Evolutionary conservation across 2,888 invertebrate genomes (phyloP).

Genomic region (Netelia virgata): DNA sequence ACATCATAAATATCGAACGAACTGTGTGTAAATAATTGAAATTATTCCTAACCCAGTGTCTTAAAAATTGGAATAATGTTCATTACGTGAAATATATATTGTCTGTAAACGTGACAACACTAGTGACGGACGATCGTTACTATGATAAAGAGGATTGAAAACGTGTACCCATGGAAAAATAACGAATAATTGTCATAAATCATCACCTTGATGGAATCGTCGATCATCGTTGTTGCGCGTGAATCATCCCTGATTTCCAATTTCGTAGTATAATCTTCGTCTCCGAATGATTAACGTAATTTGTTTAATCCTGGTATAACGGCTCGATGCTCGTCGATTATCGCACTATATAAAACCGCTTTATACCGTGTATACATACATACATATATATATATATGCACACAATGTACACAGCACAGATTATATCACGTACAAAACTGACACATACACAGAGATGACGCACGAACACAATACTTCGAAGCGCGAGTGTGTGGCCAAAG

Average conservation of each 20-base stretch:
- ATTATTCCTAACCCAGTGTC: too few relatives aligned
- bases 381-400: background rate
- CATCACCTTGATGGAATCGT: slow-evolving; percentile 53
- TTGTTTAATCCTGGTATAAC: slow-evolving; percentile 1
- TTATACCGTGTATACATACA: background rate
- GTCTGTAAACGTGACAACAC: too few relatives aligned
- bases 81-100: too few relatives aligned
- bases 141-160: too few relatives aligned
- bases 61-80: too few relatives aligned
- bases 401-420: background rate
- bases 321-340: background rate
- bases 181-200: slow-evolving; percentile 3
- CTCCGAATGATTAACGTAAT: background rate
- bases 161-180: background rate
- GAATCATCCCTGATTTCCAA: slow-evolving; percentile 25
- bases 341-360: background rate
- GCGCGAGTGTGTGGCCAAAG: slow-evolving; percentile 23
- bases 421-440: slow-evolving; percentile 15
- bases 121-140: too few relatives aligned
- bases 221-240: slow-evolving; percentile 46
- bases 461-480: slow-evolving; percentile 41
- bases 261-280: background rate
- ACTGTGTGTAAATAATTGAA: background rate
- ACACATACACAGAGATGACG: slow-evolving; percentile 24
- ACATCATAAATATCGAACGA: slow-evolving; percentile 14